Percentiles rank a stretch among this genome's conserved stretches.
Conservation (phyloP, 23 tunicate genomes). For the Halocynthia aurantium region DNA sequence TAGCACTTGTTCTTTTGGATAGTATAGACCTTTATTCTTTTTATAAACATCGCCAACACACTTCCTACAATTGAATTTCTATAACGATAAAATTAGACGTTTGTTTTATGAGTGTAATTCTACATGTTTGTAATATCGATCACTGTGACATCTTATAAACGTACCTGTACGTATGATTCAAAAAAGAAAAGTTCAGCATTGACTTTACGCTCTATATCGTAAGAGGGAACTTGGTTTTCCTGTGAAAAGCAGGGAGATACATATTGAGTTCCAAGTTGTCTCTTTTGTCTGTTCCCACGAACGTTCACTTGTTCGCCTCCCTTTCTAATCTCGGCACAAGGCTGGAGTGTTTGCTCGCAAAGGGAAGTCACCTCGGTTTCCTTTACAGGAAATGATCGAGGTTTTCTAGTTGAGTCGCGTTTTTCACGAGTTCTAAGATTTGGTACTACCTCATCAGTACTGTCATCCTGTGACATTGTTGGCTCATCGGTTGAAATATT, state of each 20-base stretch:
- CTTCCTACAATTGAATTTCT: conserved; percentile 6
- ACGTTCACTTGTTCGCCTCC: not conserved
- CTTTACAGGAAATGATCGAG: not conserved
- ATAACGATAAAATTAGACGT: not conserved
- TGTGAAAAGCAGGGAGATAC: conserved; percentile 3
- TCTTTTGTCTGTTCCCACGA: not conserved
- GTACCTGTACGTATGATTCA: conserved; percentile 6
- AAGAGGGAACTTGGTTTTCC: not conserved
- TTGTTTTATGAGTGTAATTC: not conserved
- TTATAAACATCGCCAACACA: not conserved
- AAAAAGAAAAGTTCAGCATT: conserved; percentile 3
- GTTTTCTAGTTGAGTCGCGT: not conserved
- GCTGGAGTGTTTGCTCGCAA: not conserved
- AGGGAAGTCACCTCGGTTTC: not conserved
- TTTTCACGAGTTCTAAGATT: not conserved
- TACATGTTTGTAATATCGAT: no score
- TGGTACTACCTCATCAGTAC: not conserved
- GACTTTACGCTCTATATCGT: not conserved
- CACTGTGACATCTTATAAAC: no score
- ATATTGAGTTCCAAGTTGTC: not conserved
- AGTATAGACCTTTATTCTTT: not conserved
- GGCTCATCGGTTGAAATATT: no score
- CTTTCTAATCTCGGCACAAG: not conserved
- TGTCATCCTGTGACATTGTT: not conserved
- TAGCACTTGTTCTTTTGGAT: not conserved